Base-by-base conservation (phyloP, 2,888 invertebrate genomes). In the Platycheirus rosarum region DNA sequence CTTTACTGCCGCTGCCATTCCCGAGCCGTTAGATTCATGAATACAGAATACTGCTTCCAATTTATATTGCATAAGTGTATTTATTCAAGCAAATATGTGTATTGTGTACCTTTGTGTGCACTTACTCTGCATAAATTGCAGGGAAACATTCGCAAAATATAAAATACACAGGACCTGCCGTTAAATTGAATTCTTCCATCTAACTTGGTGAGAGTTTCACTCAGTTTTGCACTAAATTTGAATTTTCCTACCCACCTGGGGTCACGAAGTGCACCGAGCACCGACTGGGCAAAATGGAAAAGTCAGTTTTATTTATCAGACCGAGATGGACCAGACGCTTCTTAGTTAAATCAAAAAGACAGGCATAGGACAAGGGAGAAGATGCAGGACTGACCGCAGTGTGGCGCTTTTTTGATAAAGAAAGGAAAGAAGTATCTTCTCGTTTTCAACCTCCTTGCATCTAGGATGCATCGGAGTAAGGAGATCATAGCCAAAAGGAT, bases 41-140 rank as follows among this genome's bases (percentile, higher is more conserved):
- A 51, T 65, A 65, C 69, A n/a, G n/a, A n/a, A n/a, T n/a, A 40
- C 69, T 46, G 65, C 74, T 65, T 65, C 60, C 70, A 80, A 80
- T 66, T 75, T 80, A 70, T 70, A 80, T 69, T 57, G 69, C 79
- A 69, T 57, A 44, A 73, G 73, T 57, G 63, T 66, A 60, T 74
- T 75, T 75, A 75, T 75, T 60, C 75, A 69, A 75, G 75, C 69
- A 69, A 60, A 80, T 75, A 57, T 65, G 65, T 55, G 26, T n/a
- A n/a, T 49, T 29, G 18, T 46, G 26, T 16, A 40, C 37, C 23
- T 42, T 23, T 57, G 57, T 60, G n/a, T 42, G 57, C 26, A 26
- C 7, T 60, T 26, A 26, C 26, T 60, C 44, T 60, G 60, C 60
- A 60, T 60, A 44, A 60, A 60, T 29, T 42, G 60, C 60, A 55